Evolutionary conservation across 1,140 invertebrate genomes (phyloP).

Genomic region (Ceratosolen fusciceps): DNA sequence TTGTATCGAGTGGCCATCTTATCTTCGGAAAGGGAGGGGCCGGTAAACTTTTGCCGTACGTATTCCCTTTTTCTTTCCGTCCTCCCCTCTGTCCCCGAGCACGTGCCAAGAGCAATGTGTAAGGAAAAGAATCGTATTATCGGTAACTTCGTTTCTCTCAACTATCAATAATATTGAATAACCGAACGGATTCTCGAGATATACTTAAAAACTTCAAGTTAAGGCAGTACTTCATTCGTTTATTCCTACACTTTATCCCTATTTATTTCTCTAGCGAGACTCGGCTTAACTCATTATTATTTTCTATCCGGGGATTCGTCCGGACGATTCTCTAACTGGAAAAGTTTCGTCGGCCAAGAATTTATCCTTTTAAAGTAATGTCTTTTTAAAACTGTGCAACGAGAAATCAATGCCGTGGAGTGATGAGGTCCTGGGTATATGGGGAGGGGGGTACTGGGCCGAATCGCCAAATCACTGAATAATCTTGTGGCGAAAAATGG

Average conservation of each 20-base stretch:
- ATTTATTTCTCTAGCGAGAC: not conserved
- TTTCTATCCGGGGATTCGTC: slow-evolving; percentile 15
- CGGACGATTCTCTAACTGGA: not conserved
- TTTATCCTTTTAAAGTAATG: too few species aligned
- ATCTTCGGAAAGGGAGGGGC: not conserved
- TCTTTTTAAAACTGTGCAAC: too few species aligned
- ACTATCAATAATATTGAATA: slow-evolving; percentile 16
- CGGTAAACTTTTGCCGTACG: not conserved
- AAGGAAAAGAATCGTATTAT: not conserved
- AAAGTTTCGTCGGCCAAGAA: not conserved
- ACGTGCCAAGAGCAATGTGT: not conserved
- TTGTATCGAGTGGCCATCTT: not conserved
- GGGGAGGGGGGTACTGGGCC: too few species aligned
- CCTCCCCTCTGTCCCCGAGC: not conserved
- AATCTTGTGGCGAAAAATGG: too few species aligned
- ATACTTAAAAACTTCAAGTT: not conserved
- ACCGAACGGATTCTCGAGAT: not conserved
- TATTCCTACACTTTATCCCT: not conserved
- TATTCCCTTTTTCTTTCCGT: not conserved
- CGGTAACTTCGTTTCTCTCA: not conserved
- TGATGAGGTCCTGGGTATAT: too few species aligned
- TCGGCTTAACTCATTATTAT: slow-evolving; percentile 8
- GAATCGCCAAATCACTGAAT: too few species aligned
- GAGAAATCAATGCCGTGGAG: too few species aligned
- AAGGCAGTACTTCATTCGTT: too few species aligned